Percentiles rank a stretch among this genome's conserved stretches.
Evolutionary conservation across 2,888 invertebrate species (phyloP).

Genomic region (Pseudeuparius sepicola): DNA sequence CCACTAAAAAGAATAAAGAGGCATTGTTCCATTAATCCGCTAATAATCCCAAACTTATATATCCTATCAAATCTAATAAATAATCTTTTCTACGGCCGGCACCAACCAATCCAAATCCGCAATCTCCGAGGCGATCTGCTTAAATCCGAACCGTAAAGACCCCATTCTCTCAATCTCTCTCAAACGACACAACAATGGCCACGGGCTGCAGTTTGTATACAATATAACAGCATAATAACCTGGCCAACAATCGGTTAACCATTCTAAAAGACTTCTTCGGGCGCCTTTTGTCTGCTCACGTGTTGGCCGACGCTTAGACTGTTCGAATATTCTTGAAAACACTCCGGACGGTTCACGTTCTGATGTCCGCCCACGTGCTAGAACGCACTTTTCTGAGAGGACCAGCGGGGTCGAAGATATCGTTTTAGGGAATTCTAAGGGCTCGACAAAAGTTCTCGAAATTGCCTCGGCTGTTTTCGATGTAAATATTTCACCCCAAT

Average conservation of each 20-base stretch:
- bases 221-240: conserved; percentile 31
- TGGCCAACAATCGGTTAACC: conserved; percentile 31
- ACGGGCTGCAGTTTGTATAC: conserved; percentile 31
- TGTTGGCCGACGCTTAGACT: conserved; percentile 24
- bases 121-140: too few species aligned
- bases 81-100: too few species aligned
- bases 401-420: conserved; percentile 20
- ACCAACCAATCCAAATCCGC: too few species aligned
- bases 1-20: too few species aligned
- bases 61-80: too few species aligned
- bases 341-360: too few species aligned
- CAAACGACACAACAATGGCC: too few species aligned
- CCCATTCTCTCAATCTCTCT: too few species aligned
- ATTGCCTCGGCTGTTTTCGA: conserved; percentile 20
- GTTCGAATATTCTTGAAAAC: too few species aligned
- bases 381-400: conserved; percentile 11
- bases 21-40: too few species aligned
- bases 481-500: conserved; percentile 22
- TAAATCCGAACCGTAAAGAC: too few species aligned
- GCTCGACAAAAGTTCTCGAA: conserved; percentile 18
- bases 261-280: conserved; percentile 28
- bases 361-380: conserved; percentile 17
- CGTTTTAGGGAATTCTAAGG: conserved; percentile 20
- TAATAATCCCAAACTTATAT: too few species aligned
- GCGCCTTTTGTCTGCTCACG: conserved; percentile 28